Evolutionary conservation across 1,140 invertebrate genomes (phyloP), one percentile per base, ranked within the genome.

Genomic region (Drosophila asahinai): DNA sequence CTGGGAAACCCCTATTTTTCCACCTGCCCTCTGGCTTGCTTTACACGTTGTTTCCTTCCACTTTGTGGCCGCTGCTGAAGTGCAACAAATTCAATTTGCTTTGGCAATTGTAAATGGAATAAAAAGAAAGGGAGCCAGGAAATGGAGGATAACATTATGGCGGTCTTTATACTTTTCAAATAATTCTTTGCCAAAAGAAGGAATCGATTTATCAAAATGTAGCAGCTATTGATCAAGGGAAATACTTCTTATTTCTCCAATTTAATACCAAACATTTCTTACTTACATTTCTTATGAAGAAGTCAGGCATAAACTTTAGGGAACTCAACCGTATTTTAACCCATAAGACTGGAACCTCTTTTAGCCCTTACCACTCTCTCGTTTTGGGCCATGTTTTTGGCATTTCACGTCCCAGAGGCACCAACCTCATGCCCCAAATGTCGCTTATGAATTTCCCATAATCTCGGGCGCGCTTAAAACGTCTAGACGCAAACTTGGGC

Each of bases 51-150:
- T 45, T 78, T 49, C 38, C 22, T 43, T 52, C 36, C 48, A 48
- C 59, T 48, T 55, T 71, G 66, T 70, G 66, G 47, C 27, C 61
- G 25, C 36, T 43, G 63, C 62, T 67, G 51, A 71, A 77, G 60
- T 65, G 60, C 77, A 78, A 59, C 76, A 79, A 80, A 79, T 80
- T 80, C 67, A 79, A 79, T 80, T 80, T 80, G 60, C 67, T 51
- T 47, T 59, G 64, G 54, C 75, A 78, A 52, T 57, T 52, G 75
- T 19, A 77, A 68, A 52, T 38, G 45, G 43, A 70, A 58, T 40
- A 48, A 60, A 54, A 77, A 51, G n/a, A 36, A 43, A 17, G 8
- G 33, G 30, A 33, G 25, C 9, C 59, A 55, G 49, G 42, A 74
- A 63, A 63, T 25, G 42, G 22, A 51, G 12, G 59, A 78, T 52